A percentile compares a stretch with the other conserved stretches of the same genome.
Evolutionary conservation across 1,140 invertebrate species (phyloP).

Genomic region (Lordiphosa clarofinis): DNA sequence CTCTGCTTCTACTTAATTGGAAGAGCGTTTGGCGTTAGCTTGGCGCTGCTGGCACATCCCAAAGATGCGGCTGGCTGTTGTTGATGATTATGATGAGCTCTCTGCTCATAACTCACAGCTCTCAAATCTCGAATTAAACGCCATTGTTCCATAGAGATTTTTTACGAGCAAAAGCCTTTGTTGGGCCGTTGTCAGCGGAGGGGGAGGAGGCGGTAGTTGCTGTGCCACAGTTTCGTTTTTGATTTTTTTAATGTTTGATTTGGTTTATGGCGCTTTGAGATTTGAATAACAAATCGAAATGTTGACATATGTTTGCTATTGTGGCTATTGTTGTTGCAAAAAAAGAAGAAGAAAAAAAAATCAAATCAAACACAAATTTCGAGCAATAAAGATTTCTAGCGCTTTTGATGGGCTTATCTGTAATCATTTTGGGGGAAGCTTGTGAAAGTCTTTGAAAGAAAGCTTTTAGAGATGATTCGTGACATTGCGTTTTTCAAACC

Average conservation of each 20-base stretch:
- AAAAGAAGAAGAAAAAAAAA: too few relatives aligned
- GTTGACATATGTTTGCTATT: slow-evolving; percentile 48
- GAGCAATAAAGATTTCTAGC: too few relatives aligned
- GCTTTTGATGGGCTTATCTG: too few relatives aligned
- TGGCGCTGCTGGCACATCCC: slow-evolving; percentile 11
- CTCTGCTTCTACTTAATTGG: slow-evolving; percentile 24
- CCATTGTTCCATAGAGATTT: slow-evolving; percentile 63
- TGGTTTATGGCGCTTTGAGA: slow-evolving; percentile 47
- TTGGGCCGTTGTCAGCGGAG: slow-evolving; percentile 4
- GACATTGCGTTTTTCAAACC: too few relatives aligned
- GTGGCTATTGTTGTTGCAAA: slow-evolving; percentile 44
- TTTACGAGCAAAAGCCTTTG: slow-evolving; percentile 24
- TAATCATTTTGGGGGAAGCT: too few relatives aligned
- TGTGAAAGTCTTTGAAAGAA: background rate
- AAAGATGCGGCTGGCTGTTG: slow-evolving; percentile 8
- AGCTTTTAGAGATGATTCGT: background rate
- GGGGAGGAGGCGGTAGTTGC: slow-evolving; percentile 10
- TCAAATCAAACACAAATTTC: too few relatives aligned
- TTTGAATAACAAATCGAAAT: slow-evolving; percentile 75
- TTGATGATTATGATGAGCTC: slow-evolving; percentile 40
- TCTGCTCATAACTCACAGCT: slow-evolving; percentile 58
- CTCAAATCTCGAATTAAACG: slow-evolving; percentile 57
- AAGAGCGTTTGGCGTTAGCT: too few relatives aligned
- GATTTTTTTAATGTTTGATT: slow-evolving; percentile 8
- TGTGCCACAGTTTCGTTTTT: slow-evolving; percentile 48